Conservation (phyloP, 2,797 vertebrate genomes). For the Halcyon chelicuti region DNA sequence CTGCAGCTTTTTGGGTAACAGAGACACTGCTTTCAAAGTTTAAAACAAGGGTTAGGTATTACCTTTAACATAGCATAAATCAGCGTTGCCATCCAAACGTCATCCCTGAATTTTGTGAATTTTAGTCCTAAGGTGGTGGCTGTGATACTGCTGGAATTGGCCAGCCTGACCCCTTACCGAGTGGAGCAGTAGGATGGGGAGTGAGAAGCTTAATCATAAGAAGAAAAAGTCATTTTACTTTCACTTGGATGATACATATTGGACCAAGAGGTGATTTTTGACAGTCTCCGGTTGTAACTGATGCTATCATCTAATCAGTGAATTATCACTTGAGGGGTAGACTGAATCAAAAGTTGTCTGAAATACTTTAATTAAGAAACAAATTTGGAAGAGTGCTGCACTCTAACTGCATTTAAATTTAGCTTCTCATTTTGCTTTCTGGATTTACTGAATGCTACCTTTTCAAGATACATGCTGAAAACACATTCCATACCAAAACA, state of each 20-base stretch:
- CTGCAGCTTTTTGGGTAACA: neutral
- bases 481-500: neutral
- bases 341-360: neutral
- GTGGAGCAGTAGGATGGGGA: neutral
- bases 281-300: neutral
- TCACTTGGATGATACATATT: neutral
- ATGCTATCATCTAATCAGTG: conserved; percentile 23
- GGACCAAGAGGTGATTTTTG: neutral
- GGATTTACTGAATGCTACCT: neutral
- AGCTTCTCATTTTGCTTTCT: conserved; percentile 9
- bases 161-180: neutral
- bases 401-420: conserved; percentile 4
- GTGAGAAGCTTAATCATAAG: neutral
- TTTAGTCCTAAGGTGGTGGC: neutral
- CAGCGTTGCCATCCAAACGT: neutral
- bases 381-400: neutral
- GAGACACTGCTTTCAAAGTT: neutral
- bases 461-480: neutral
- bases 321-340: neutral
- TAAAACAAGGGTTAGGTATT: neutral
- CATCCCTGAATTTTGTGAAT: neutral
- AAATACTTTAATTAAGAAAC: conserved; percentile 15
- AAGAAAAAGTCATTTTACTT: neutral
- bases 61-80: neutral
- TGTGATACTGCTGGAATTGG: neutral